A percentile compares a stretch with the other conserved stretches of the same genome.
These are phyloP conservation scores for Eubucco bourcierii DNA, from an alignment of 2,113 vertebrate species.

Conservation along the genomic window DNA sequence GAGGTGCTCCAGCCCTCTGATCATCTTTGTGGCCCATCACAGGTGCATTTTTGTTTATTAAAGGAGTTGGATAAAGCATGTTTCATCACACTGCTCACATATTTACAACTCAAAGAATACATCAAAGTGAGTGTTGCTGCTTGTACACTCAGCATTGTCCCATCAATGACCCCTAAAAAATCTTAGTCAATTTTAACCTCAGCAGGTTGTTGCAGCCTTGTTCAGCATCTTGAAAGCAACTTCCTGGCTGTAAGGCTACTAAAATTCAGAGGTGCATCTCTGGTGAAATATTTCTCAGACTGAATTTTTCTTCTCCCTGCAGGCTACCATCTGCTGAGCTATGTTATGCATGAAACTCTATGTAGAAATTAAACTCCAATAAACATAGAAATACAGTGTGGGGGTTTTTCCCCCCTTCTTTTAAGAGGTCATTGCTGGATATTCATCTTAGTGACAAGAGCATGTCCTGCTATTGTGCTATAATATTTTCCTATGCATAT, in stretches of 20 bases:
- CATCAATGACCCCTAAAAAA: neutral
- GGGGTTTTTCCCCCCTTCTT: neutral
- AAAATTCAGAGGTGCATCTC: neutral
- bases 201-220: neutral
- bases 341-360: neutral
- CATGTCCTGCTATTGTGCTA: neutral
- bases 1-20: no score
- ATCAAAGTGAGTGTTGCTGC: neutral
- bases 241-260: neutral
- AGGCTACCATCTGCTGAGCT: slow-evolving; percentile 38
- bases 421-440: neutral
- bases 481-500: neutral
- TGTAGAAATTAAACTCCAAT: neutral
- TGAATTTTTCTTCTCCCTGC: neutral
- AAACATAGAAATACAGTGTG: neutral
- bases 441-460: neutral
- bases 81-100: neutral
- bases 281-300: neutral
- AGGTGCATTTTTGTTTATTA: no score
- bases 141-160: neutral
- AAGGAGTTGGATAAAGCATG: neutral
- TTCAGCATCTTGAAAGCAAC: neutral
- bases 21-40: no score
- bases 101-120: neutral
- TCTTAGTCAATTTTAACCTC: neutral